Percentiles rank a stretch among this genome's conserved stretches.
phyloP scores from a whole-genome alignment of 2,797 vertebrate genomes.

The Sebastes dallii region DNA sequence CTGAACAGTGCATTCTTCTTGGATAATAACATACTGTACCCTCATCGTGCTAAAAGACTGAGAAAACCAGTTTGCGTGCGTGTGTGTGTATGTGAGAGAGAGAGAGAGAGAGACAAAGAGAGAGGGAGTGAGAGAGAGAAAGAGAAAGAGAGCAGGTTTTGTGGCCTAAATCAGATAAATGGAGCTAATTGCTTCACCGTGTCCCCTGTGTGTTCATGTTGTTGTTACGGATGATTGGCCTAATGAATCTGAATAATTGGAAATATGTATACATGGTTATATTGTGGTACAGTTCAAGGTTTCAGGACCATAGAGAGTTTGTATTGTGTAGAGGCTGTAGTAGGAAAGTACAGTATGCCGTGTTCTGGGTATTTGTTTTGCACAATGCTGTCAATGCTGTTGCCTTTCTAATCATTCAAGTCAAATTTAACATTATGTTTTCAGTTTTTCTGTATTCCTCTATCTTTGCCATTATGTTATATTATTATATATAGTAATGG shows the following conservation, averaged over 20 bases:
- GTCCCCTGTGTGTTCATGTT: constrained; percentile 75
- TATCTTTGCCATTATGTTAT: background rate
- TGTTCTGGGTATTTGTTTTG: too few species aligned
- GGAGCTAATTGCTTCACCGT: constrained; percentile 66
- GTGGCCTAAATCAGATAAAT: constrained; percentile 76
- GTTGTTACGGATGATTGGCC: constrained; percentile 78
- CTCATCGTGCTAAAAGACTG: background rate
- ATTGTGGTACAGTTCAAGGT: constrained; percentile 75
- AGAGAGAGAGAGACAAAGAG: background rate
- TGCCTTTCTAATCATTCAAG: background rate
- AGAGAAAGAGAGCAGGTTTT: constrained; percentile 36
- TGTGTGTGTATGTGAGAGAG: background rate
- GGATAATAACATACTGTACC: background rate
- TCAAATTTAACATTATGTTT: too few species aligned
- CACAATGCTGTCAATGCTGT: too few species aligned
- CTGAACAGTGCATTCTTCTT: background rate
- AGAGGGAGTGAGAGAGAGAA: background rate
- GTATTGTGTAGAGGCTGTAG: constrained; percentile 13
- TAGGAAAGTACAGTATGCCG: background rate
- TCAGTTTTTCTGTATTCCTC: background rate
- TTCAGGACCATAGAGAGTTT: constrained; percentile 45
- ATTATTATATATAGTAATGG: background rate
- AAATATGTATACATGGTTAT: constrained; percentile 76
- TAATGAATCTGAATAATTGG: constrained; percentile 82
- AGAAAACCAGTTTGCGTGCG: background rate